Percentiles rank a stretch among this genome's conserved stretches.
Evolutionary conservation across 2,797 vertebrate species (phyloP).

Genomic region (Gymnocypris eckloni): DNA sequence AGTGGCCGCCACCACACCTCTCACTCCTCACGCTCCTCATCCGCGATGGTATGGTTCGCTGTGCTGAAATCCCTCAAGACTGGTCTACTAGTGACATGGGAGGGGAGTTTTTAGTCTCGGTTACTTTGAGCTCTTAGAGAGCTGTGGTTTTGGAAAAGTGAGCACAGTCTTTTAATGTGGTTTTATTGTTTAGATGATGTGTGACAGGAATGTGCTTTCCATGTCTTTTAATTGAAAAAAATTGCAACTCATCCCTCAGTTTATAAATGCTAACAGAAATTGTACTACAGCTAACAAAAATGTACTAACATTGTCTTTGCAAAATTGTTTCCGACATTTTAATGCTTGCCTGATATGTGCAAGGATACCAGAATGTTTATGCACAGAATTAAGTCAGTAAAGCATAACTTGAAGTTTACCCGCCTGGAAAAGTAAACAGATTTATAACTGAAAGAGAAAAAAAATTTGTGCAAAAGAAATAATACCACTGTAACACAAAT

Average conservation of each 20-base stretch:
- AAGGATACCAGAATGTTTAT: neutral
- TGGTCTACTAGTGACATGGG: constrained; percentile 3
- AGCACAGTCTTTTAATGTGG: neutral
- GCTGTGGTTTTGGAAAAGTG: neutral
- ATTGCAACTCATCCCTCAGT: neutral
- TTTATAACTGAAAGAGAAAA: neutral
- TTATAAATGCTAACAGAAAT: neutral
- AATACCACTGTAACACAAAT: neutral
- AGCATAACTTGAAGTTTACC: neutral
- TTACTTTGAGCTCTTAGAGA: neutral
- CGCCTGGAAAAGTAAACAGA: neutral
- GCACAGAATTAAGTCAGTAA: neutral
- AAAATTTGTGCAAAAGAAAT: neutral
- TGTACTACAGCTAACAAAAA: neutral
- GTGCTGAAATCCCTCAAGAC: neutral
- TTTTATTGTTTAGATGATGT: neutral
- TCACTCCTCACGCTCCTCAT: constrained; percentile 93
- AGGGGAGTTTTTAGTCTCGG: constrained; percentile 19
- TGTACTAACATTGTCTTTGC: neutral
- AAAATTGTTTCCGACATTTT: neutral
- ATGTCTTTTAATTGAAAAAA: neutral
- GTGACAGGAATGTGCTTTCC: neutral
- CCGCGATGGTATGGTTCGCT: constrained; percentile 87
- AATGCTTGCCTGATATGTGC: neutral
- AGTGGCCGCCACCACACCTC: constrained; percentile 89